Percentiles rank a stretch among this genome's conserved stretches.
phyloP scores from a whole-genome alignment of 2,113 vertebrate species.

The Datnioides undecimradiatus region DNA sequence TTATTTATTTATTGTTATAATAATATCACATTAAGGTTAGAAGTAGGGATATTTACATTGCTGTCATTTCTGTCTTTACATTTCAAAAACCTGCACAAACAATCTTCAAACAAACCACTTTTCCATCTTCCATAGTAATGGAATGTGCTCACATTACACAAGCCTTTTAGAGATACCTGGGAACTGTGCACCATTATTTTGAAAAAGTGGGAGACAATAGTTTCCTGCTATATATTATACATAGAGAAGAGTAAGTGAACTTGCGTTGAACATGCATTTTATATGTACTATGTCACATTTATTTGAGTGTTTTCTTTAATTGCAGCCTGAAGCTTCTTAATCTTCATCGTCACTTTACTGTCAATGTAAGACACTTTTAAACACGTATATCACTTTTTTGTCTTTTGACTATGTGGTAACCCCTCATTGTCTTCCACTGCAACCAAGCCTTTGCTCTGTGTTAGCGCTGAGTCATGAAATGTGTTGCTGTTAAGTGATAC shows the following conservation, averaged over 20 bases:
- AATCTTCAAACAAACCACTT: background rate
- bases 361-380: background rate
- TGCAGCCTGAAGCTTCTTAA: background rate
- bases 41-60: no score
- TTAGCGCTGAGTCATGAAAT: constrained; percentile 13
- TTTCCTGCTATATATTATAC: background rate
- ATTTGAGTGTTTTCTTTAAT: background rate
- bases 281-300: no score
- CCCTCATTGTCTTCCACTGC: background rate
- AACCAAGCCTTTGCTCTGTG: background rate
- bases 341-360: background rate
- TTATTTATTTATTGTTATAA: no score
- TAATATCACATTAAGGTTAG: no score
- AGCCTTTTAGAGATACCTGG: background rate
- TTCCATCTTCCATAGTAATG: background rate
- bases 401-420: background rate
- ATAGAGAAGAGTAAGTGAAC: background rate
- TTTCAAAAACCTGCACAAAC: no score
- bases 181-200: background rate
- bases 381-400: background rate
- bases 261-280: background rate
- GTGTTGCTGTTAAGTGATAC: constrained; percentile 13
- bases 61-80: no score
- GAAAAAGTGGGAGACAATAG: background rate
- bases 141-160: background rate